Conservation (phyloP, 1,140 invertebrate genomes). For the Yoshiicerus persimilis region DNA sequence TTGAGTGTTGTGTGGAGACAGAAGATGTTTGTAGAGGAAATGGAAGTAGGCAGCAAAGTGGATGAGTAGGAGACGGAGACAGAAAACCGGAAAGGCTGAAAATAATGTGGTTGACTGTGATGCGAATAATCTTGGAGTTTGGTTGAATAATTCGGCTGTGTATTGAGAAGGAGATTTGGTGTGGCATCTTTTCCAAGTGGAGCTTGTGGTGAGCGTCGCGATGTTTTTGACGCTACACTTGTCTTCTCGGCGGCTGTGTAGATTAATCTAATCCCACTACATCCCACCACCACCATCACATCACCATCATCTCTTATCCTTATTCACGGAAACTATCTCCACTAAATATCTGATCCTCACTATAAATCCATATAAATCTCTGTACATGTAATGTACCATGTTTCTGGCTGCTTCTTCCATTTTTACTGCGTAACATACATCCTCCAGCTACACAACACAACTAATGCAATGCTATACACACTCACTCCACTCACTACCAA, state of each 20-base stretch:
- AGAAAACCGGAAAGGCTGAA: conserved; percentile 1
- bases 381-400: no score
- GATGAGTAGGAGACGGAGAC: background rate
- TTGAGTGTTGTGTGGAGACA: background rate
- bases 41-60: background rate
- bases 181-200: conserved; percentile 30
- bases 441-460: background rate
- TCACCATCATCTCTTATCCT: conserved; percentile 10
- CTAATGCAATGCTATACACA: background rate
- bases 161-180: conserved; percentile 21
- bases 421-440: background rate
- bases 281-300: conserved; percentile 38
- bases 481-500: no score
- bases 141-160: conserved; percentile 24
- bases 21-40: background rate
- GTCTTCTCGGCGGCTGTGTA: conserved; percentile 48
- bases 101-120: conserved; percentile 23
- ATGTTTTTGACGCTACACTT: conserved; percentile 48
- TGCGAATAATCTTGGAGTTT: conserved; percentile 26
- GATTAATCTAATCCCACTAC: conserved; percentile 47
- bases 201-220: conserved; percentile 36
- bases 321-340: conserved; percentile 1
- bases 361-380: background rate
- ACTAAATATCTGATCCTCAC: conserved; percentile 26
- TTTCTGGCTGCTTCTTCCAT: background rate